These are phyloP conservation scores for Sebastiscus tertius DNA, from an alignment of 2,797 vertebrate species.

Conservation along the genomic window DNA sequence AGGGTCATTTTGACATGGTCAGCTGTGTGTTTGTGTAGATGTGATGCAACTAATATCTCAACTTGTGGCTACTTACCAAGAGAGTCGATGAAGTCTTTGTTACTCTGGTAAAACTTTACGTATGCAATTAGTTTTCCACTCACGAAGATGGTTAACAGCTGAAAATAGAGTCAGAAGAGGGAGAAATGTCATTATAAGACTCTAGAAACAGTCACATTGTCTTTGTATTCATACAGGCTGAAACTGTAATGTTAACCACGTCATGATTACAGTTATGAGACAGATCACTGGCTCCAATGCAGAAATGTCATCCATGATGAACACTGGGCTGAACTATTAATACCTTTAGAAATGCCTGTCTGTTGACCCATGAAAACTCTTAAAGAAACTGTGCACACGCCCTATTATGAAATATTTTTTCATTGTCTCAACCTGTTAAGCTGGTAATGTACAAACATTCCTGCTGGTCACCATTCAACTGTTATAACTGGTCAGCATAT, in stretches of 20 bases:
- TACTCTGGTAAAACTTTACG: constrained; percentile 98
- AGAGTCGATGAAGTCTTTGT: constrained; percentile 99
- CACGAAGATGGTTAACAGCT: constrained; percentile 99
- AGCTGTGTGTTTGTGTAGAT: neutral
- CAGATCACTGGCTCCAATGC: neutral
- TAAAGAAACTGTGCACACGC: neutral
- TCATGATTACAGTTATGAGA: neutral
- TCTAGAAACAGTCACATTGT: neutral
- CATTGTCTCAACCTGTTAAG: neutral
- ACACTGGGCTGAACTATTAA: neutral
- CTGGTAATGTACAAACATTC: constrained; percentile 1
- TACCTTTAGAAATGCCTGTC: neutral
- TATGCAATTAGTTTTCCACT: constrained; percentile 94
- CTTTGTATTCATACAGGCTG: neutral
- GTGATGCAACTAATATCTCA: neutral
- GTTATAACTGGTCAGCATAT: neutral
- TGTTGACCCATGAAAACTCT: neutral
- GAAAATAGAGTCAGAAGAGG: constrained; percentile 39
- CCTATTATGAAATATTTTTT: neutral
- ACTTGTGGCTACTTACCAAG: constrained; percentile 88
- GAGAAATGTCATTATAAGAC: neutral
- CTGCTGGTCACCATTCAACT: neutral
- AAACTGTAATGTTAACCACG: neutral
- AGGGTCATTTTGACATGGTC: neutral
- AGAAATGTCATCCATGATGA: neutral